A percentile compares a stretch with the other conserved stretches of the same genome.
Conservation (phyloP, 2,888 invertebrate species). For the Ashinkailepas kermadecensis region DNA sequence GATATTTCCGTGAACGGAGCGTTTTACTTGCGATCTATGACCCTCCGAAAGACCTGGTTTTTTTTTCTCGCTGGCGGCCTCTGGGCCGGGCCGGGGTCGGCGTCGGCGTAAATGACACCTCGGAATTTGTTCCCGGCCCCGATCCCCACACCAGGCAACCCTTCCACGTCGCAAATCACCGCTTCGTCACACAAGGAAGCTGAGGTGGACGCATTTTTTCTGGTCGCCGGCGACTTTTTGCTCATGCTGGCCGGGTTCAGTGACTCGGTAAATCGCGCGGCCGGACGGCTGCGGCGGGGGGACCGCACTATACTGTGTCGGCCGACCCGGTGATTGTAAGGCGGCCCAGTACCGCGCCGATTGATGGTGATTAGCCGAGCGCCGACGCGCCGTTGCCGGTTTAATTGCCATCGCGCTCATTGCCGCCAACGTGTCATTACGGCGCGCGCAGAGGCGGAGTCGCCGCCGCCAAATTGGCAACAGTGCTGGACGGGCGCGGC, state of each 20-base stretch:
- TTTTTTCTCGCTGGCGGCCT: not conserved
- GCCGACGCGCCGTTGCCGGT: not conserved
- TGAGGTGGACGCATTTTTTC: not conserved
- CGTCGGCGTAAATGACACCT: not conserved
- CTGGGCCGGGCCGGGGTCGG: not conserved
- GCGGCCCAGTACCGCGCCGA: not conserved
- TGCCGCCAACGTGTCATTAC: slow-evolving; percentile 4
- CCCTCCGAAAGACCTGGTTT: not conserved
- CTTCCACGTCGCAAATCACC: slow-evolving; percentile 6
- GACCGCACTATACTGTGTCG: not conserved
- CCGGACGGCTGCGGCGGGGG: not conserved
- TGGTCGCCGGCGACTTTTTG: not conserved
- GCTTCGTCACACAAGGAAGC: slow-evolving; percentile 16
- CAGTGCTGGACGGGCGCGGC: not conserved
- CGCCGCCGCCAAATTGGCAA: not conserved
- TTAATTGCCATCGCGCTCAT: not conserved
- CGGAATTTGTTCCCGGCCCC: not conserved
- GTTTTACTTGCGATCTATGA: not conserved
- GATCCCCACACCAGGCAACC: not conserved
- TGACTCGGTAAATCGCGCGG: not conserved
- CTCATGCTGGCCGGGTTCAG: slow-evolving; percentile 7
- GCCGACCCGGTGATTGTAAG: slow-evolving; percentile 7
- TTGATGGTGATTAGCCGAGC: slow-evolving; percentile 1
- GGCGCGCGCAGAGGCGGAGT: not conserved
- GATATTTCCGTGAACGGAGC: not conserved